phyloP scores from a whole-genome alignment of 2,888 invertebrate species.

The Phengaris arion region DNA sequence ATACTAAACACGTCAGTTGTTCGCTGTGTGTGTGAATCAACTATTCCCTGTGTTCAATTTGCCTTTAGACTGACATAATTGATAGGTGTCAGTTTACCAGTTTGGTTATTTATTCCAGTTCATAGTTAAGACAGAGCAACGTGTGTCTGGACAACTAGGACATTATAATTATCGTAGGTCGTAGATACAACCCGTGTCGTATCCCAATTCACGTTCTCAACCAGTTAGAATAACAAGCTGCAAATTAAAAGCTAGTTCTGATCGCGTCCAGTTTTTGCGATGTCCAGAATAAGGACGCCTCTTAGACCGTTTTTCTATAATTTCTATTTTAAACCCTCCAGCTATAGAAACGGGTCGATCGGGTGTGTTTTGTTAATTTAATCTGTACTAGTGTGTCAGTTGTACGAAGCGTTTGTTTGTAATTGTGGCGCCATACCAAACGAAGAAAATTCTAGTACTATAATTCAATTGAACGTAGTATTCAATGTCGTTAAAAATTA shows the following conservation, averaged over 20 bases:
- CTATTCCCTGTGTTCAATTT: too few relatives aligned
- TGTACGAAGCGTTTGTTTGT: not conserved
- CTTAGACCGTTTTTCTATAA: slow-evolving; percentile 19
- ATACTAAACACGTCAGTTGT: too few relatives aligned
- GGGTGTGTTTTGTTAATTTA: slow-evolving; percentile 26
- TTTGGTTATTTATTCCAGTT: too few relatives aligned
- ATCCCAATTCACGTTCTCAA: slow-evolving; percentile 26
- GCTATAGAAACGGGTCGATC: slow-evolving; percentile 17
- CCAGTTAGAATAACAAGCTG: slow-evolving; percentile 11
- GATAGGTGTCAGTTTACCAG: too few relatives aligned
- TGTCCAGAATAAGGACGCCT: slow-evolving; percentile 30
- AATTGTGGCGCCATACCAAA: slow-evolving; percentile 13
- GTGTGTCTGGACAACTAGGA: too few relatives aligned
- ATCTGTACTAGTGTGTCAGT: slow-evolving; percentile 20
- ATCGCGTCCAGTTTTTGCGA: slow-evolving; percentile 32
- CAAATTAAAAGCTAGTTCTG: slow-evolving; percentile 18
- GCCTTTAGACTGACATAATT: too few relatives aligned
- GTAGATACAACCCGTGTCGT: not conserved
- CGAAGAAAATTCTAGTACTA: not conserved
- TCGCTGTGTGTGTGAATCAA: too few relatives aligned
- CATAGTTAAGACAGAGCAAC: too few relatives aligned
- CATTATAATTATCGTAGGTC: not conserved
- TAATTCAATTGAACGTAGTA: too few relatives aligned
- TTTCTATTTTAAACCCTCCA: slow-evolving; percentile 23
- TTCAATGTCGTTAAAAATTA: too few relatives aligned